A percentile compares a stretch with the other conserved stretches of the same genome.
Conservation (phyloP, 1,140 invertebrate species). For the Choristoneura fumiferana region DNA sequence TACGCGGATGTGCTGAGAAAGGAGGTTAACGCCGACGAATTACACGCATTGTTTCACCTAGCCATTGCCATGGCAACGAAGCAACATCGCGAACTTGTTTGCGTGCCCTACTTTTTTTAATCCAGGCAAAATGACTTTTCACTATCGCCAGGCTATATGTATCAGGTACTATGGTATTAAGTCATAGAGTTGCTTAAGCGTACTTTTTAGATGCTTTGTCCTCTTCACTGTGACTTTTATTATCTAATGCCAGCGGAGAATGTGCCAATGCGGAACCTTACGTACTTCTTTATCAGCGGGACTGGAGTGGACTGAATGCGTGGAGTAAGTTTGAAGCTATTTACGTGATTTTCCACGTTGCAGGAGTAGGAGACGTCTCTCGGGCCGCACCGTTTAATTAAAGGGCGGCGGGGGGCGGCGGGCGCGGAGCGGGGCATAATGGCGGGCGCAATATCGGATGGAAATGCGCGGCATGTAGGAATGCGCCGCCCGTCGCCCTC, state of each 20-base stretch:
- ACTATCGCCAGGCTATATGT: too few species aligned
- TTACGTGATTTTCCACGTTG: constrained; percentile 70
- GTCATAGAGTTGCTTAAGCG: too few species aligned
- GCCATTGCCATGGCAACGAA: constrained; percentile 47
- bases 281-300: constrained; percentile 31
- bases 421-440: constrained; percentile 68
- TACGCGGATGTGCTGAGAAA: constrained; percentile 61
- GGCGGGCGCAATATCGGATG: constrained; percentile 76
- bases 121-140: constrained; percentile 14
- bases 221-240: too few species aligned
- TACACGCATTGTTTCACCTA: constrained; percentile 65
- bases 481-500: constrained; percentile 61
- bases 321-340: constrained; percentile 62
- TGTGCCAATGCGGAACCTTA: constrained; percentile 24
- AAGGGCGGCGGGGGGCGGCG: constrained; percentile 61
- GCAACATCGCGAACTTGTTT: constrained; percentile 10
- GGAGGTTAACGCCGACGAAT: constrained; percentile 67
- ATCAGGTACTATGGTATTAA: too few species aligned
- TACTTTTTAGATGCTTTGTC: too few species aligned
- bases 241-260: constrained; percentile 7
- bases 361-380: constrained; percentile 67
- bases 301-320: constrained; percentile 30
- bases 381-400: constrained; percentile 76
- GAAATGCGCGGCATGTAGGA: constrained; percentile 78
- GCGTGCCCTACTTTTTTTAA: constrained; percentile 10